A percentile compares a stretch with the other conserved stretches of the same genome.
phyloP scores from a whole-genome alignment of 2,797 vertebrate genomes.

The Chelon auratus region DNA sequence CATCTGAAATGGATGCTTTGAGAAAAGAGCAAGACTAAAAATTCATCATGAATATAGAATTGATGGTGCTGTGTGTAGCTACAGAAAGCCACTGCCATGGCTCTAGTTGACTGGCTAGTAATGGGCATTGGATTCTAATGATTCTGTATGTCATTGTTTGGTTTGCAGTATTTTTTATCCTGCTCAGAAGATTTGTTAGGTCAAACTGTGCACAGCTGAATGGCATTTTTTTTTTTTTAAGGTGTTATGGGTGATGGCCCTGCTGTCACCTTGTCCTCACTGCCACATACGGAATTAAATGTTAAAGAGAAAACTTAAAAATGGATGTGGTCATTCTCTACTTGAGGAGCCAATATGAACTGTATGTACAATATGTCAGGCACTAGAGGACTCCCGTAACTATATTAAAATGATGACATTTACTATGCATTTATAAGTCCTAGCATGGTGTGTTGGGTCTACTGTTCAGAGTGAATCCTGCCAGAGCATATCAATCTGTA shows the following conservation, averaged over 20 bases:
- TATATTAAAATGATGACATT: constrained; percentile 37
- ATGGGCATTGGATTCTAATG: constrained; percentile 53
- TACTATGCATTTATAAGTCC: constrained; percentile 40
- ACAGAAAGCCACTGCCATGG: constrained; percentile 47
- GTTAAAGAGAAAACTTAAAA: constrained; percentile 38
- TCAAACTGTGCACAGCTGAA: constrained; percentile 57
- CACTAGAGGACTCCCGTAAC: constrained; percentile 25
- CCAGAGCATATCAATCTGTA: constrained; percentile 40
- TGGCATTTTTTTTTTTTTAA: constrained; percentile 58
- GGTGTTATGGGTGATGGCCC: constrained; percentile 29
- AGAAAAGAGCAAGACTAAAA: constrained; percentile 84
- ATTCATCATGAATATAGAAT: constrained; percentile 80
- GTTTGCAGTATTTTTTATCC: constrained; percentile 53
- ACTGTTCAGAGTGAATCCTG: constrained; percentile 47
- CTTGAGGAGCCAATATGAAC: constrained; percentile 19
- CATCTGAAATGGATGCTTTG: constrained; percentile 85
- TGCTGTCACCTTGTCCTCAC: constrained; percentile 17
- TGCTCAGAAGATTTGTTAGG: constrained; percentile 41
- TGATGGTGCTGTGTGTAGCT: constrained; percentile 67
- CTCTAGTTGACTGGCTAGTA: constrained; percentile 57
- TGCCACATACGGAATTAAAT: constrained; percentile 11
- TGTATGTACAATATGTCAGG: constrained; percentile 10
- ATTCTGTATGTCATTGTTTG: constrained; percentile 57
- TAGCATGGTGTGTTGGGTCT: constrained; percentile 36
- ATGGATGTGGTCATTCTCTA: constrained; percentile 22